phyloP scores from a whole-genome alignment of 1,140 invertebrate species.

The Bilobella aurantiaca region DNA sequence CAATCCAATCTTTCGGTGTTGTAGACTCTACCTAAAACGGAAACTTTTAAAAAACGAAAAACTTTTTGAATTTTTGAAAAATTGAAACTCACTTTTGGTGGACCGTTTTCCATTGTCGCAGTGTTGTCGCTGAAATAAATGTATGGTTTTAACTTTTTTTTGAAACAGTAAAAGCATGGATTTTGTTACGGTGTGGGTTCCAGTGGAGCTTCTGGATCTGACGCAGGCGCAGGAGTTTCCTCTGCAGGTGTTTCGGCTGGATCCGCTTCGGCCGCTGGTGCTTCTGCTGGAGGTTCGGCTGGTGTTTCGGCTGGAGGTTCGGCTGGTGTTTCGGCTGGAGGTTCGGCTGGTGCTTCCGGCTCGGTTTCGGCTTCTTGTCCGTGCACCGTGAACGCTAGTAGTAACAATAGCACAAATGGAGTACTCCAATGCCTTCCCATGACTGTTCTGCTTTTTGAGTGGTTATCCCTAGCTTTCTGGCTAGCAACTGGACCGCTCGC shows the following conservation, averaged over 20 bases:
- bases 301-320: not conserved
- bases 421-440: not conserved
- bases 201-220: not conserved
- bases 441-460: not conserved
- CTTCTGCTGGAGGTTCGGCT: not conserved
- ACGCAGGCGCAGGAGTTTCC: not conserved
- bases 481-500: too few relatives aligned
- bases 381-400: too few relatives aligned
- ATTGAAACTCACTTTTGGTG: not conserved
- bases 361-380: not conserved
- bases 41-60: too few relatives aligned
- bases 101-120: not conserved
- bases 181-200: not conserved
- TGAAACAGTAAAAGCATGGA: not conserved
- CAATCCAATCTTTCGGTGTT: not conserved
- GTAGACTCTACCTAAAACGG: not conserved
- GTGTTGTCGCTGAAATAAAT: not conserved
- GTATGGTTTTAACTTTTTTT: not conserved
- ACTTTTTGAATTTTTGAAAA: not conserved
- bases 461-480: not conserved
- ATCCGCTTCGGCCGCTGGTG: not conserved
- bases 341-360: not conserved
- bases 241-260: not conserved
- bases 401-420: too few relatives aligned
- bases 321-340: not conserved